Base-by-base conservation (phyloP, 1,140 invertebrate species). In the Tetragnatha versicolor region DNA sequence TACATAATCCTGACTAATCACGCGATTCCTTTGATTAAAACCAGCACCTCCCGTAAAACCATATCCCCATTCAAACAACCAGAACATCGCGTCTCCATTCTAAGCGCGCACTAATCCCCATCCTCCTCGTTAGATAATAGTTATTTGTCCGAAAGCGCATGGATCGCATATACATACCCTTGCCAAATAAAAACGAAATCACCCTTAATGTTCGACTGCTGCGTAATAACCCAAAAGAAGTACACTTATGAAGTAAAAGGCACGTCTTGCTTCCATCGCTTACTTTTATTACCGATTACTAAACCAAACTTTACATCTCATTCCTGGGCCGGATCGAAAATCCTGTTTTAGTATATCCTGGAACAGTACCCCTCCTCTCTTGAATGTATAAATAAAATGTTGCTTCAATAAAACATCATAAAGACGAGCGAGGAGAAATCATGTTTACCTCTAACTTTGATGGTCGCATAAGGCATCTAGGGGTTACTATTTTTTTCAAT, bases 281-380 rank as follows among this genome's bases (percentile, higher is more conserved):
- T 42, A 33, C 39, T 42, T 65, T 65, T 65, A 65, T 65, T 65
- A 42, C 61, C 39, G 27, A 42, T 33, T 33, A 39, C 9, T 4
- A 29, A 29, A 29, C 2, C 10, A 3, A 3, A 14, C 10, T 25
- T 17, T 27, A 4, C 5, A 65, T 45, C 37, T 20, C 33, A 22
- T 42, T 29, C 20, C 42, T 58, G 2, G 61, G 61, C 42, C 42
- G 27, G 27, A 65, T 39, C 65, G 51, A 55, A n/a, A 55, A 55
- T 68, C 45, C 29, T 25, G 47, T 51, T 68, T 68, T 68, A 68
- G 42, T 68, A 68, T 68, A 49, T 68, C 42, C 45, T 45, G 31
- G 42, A 20, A 51, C 65, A 68, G 47, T 68, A 68, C n/a, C 22
- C 12, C 42, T 14, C n/a, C 22, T 68, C 37, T 35, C 45, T n/a